These are phyloP conservation scores for Takifugu bimaculatus DNA, from an alignment of 2,113 vertebrate species.

Conservation along the genomic window DNA sequence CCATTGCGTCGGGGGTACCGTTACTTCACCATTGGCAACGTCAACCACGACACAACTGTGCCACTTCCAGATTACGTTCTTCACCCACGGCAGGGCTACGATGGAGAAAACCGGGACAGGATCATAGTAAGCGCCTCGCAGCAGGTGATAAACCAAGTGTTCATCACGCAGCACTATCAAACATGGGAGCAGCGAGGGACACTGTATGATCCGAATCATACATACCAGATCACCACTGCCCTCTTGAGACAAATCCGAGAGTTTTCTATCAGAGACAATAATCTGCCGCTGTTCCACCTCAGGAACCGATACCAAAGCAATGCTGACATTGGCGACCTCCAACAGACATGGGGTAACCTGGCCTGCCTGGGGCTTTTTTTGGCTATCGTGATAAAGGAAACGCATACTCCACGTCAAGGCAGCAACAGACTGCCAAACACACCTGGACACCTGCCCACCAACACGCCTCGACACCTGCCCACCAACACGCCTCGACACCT, in stretches of 20 bases:
- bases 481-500: too few species aligned
- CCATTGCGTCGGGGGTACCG: constrained; percentile 5
- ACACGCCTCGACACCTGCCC: too few species aligned
- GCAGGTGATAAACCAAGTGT: constrained; percentile 41
- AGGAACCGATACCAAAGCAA: constrained; percentile 29
- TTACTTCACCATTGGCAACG: constrained; percentile 50
- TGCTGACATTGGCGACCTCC: constrained; percentile 17
- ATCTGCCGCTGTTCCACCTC: constrained; percentile 17
- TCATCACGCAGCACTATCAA: constrained; percentile 60
- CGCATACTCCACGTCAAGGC: not conserved
- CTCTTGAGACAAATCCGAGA: constrained; percentile 45
- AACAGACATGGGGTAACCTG: constrained; percentile 33
- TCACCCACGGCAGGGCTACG: not conserved
- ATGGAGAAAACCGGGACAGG: constrained; percentile 46
- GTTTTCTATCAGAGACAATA: constrained; percentile 31
- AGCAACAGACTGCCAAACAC: constrained; percentile 1
- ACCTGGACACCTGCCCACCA: too few species aligned
- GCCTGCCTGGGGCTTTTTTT: constrained; percentile 55
- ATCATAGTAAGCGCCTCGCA: constrained; percentile 50
- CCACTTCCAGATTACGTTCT: constrained; percentile 45
- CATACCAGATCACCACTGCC: constrained; percentile 42
- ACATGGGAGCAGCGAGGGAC: constrained; percentile 11
- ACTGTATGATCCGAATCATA: constrained; percentile 48
- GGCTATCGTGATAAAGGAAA: constrained; percentile 51
- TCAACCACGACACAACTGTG: not conserved